These are phyloP conservation scores for Oscheius myriophilus DNA, from an alignment of 2,888 invertebrate species.

Conservation along the genomic window DNA sequence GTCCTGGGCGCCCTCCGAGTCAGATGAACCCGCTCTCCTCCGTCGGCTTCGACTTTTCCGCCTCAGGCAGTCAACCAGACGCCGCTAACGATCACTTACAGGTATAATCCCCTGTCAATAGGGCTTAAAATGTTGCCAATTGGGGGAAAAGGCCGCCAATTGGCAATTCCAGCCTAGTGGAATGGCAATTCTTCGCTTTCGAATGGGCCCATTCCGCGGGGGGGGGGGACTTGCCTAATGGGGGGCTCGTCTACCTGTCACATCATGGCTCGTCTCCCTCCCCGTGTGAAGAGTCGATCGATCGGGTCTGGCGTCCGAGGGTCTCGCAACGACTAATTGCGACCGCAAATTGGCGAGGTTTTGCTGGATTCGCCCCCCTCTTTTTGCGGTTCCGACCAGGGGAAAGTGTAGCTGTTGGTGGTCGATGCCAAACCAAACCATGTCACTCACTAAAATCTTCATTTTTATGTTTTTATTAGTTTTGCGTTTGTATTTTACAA, in stretches of 20 bases:
- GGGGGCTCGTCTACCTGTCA: too few species aligned
- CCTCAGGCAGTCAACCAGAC: conserved; percentile 51
- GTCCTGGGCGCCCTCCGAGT: conserved; percentile 24
- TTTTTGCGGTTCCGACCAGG: conserved; percentile 11
- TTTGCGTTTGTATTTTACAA: too few species aligned
- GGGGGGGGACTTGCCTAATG: too few species aligned
- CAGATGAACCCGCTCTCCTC: conserved; percentile 38
- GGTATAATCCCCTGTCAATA: too few species aligned
- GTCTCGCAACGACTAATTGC: conserved; percentile 20
- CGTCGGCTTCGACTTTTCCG: conserved; percentile 48
- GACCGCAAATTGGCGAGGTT: conserved; percentile 30
- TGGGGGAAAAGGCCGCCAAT: conserved; percentile 15
- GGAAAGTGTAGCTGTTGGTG: conserved; percentile 1
- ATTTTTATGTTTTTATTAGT: too few species aligned
- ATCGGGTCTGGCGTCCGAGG: not conserved
- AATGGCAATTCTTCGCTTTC: conserved; percentile 7
- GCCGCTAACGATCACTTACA: conserved; percentile 48
- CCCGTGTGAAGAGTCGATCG: not conserved
- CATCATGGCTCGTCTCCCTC: too few species aligned
- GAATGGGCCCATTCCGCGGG: too few species aligned
- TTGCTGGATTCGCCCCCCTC: conserved; percentile 7
- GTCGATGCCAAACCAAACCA: not conserved
- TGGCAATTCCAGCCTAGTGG: conserved; percentile 17
- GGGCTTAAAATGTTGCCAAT: not conserved
- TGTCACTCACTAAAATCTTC: too few species aligned